phyloP scores from a whole-genome alignment of 2,797 vertebrate species.

The Myioborus miniatus region DNA sequence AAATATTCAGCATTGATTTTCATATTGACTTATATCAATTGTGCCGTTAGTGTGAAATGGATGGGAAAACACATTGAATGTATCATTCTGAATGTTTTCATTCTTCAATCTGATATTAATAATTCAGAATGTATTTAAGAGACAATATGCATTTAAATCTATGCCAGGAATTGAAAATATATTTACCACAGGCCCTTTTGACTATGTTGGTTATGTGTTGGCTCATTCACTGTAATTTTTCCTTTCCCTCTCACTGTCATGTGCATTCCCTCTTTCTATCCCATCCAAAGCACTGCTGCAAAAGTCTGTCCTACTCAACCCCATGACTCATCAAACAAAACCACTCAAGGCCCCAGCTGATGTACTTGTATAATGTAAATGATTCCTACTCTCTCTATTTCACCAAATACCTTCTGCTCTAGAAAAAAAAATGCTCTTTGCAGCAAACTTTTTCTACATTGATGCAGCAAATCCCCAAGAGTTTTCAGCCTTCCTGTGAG shows the following conservation, averaged over 20 bases:
- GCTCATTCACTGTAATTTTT: not conserved
- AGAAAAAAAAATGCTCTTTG: not conserved
- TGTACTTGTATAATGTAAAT: not conserved
- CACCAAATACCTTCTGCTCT: not conserved
- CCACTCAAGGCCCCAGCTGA: not conserved
- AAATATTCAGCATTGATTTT: conserved; percentile 58
- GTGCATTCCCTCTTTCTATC: not conserved
- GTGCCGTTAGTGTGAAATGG: conserved; percentile 42
- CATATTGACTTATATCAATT: conserved; percentile 46
- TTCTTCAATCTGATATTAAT: conserved; percentile 54
- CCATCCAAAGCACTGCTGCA: not conserved
- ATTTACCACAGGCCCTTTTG: not conserved
- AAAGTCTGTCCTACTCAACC: not conserved
- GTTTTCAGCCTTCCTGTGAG: not conserved
- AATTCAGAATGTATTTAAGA: conserved; percentile 43
- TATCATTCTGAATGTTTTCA: conserved; percentile 29
- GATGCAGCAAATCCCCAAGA: not conserved
- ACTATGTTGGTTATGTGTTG: not conserved
- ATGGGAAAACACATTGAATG: conserved; percentile 14
- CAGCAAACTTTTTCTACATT: not conserved
- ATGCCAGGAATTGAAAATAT: not conserved
- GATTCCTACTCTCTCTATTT: not conserved
- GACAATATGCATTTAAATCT: conserved; percentile 26
- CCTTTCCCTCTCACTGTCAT: not conserved
- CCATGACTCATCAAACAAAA: not conserved